Evolutionary conservation across 2,888 invertebrate species (phyloP), one percentile per base, ranked within the genome.

Genomic region (Homarus gammarus): DNA sequence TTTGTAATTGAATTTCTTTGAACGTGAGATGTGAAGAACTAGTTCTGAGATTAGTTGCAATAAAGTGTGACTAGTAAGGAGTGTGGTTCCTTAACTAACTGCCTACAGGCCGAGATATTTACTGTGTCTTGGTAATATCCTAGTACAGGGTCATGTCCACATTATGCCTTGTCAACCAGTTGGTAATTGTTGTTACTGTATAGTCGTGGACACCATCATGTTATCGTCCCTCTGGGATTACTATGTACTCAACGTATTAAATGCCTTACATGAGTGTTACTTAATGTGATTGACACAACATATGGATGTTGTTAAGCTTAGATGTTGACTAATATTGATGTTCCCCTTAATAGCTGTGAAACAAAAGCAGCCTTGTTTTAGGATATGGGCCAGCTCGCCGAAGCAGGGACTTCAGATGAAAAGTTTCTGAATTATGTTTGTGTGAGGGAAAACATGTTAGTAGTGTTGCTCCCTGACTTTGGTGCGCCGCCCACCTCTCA

Each of bases 221-320:
- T 38, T 70, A 83, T 83, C 44, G 44, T 83, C 68, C 64, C 70
- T 12, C 40, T 68, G 78, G 56, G 78, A 78, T 49, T 33, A 87
- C 27, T 84, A 73, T 89, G 88, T 89, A 89, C 78, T 89, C 88
- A 84, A 89, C 88, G 88, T 89, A 89, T 84, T 89, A 77, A 89
- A 89, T 89, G 88, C 88, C 88, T 89, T 89, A 89, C 84, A 78
- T 89, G 36, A 70, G 68, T 84, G 88, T 89, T 84, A 89, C 78
- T 89, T 64, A 77, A 89, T 89, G 88, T 89, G 88, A 89, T 89
- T 77, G 79, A 86, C 68, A 86, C 79, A 86, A 77, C 85, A 86
- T 86, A 86, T 89, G 77, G 84, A 84, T 89, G 88, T 89, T 84
- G 88, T 89, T 78, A 84, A 40, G 68, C 83, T n/a, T 89, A 84